Conservation (phyloP, 2,797 vertebrate species). For the Dryobates pubescens region DNA sequence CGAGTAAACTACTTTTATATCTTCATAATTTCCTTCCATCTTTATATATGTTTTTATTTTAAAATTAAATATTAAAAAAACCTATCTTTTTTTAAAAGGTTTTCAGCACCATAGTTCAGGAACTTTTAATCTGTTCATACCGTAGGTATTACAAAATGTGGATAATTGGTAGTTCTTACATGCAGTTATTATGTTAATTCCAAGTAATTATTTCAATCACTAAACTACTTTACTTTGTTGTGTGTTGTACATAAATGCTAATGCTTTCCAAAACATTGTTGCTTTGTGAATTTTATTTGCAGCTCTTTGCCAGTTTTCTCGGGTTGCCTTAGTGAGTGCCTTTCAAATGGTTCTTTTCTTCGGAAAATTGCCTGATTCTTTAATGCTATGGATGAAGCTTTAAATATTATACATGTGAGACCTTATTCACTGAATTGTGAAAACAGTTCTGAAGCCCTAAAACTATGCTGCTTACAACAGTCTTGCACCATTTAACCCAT, state of each 20-base stretch:
- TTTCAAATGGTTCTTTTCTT: not conserved
- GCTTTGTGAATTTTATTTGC: slow-evolving; percentile 21
- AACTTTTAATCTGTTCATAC: not conserved
- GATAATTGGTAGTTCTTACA: not conserved
- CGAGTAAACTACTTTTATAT: not conserved
- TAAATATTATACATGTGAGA: not conserved
- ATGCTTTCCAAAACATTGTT: not conserved
- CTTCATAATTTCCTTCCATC: not conserved
- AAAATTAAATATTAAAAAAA: not conserved
- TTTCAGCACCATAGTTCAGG: not conserved
- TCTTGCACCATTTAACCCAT: not conserved
- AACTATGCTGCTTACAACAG: not conserved
- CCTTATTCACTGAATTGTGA: not conserved
- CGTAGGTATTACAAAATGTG: not conserved
- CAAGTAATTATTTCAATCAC: not conserved
- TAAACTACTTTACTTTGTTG: not conserved
- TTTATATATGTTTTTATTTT: not conserved
- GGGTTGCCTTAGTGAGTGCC: not conserved
- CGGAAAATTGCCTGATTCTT: not conserved
- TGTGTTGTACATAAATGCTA: not conserved
- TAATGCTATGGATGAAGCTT: not conserved
- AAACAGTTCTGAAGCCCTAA: not conserved
- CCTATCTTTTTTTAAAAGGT: not conserved
- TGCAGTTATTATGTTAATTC: not conserved
- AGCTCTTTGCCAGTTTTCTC: not conserved